Evolutionary conservation across 2,888 invertebrate genomes (phyloP).

Genomic region (Drymonia ruficornis): DNA sequence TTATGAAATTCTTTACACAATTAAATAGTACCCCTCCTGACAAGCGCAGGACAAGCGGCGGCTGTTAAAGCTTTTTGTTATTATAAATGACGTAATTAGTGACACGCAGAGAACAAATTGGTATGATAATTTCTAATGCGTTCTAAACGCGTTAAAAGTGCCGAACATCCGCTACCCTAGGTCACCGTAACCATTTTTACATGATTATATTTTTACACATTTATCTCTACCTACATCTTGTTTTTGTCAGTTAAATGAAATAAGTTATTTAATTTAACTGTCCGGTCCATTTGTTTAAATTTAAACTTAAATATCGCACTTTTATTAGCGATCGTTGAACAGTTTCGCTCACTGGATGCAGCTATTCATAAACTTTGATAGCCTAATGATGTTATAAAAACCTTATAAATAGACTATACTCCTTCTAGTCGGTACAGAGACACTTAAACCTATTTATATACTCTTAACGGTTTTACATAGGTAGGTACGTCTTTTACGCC

Average conservation of each 20-base stretch:
- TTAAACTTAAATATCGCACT: conserved; percentile 13
- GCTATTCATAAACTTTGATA: conserved; percentile 50
- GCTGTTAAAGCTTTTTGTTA: conserved; percentile 63
- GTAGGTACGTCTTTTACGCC: conserved; percentile 14
- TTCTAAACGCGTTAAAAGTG: conserved; percentile 35
- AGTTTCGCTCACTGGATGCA: conserved; percentile 33
- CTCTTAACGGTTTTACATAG: conserved; percentile 23
- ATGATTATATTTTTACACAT: conserved; percentile 4
- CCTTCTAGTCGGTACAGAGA: conserved; percentile 29
- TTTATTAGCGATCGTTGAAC: conserved; percentile 33
- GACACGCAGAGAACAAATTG: conserved; percentile 56
- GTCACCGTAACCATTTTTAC: neutral
- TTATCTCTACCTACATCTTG: neutral
- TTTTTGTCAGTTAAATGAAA: neutral
- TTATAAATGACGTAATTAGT: conserved; percentile 70
- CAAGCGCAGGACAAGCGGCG: conserved; percentile 55
- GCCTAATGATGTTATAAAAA: conserved; percentile 50
- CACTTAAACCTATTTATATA: conserved; percentile 39
- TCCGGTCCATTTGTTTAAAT: neutral
- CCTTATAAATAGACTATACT: conserved; percentile 42
- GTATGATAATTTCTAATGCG: conserved; percentile 51
- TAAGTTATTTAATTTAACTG: neutral
- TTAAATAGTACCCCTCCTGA: conserved; percentile 67
- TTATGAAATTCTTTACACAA: conserved; percentile 77
- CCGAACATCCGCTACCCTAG: conserved; percentile 3